A percentile compares a stretch with the other conserved stretches of the same genome.
Conservation (phyloP, 2,113 vertebrate species). For the mouse (Mus musculus) region GRCm39 chr4:100455501-100456000, state of each 20-base stretch:
- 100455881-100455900: neutral
- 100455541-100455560: neutral
- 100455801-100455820: neutral
- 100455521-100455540: neutral
- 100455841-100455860: neutral
- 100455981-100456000: neutral
- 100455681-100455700: neutral
- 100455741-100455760: neutral
- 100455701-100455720: neutral
- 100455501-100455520: neutral
- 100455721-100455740: fast-evolving
- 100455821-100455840: neutral
- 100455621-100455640: neutral
- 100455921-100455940: neutral
- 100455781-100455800: neutral
- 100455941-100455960: neutral
- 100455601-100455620: neutral
- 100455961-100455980: neutral
- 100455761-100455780: neutral
- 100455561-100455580: neutral
- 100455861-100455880: neutral
- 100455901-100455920: neutral
- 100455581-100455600: neutral
- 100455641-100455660: neutral
- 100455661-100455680: neutral